A percentile compares a stretch with the other conserved stretches of the same genome.
These are phyloP conservation scores for Euspilapteryx auroguttella DNA, from an alignment of 2,888 invertebrate species.

Conservation along the genomic window DNA sequence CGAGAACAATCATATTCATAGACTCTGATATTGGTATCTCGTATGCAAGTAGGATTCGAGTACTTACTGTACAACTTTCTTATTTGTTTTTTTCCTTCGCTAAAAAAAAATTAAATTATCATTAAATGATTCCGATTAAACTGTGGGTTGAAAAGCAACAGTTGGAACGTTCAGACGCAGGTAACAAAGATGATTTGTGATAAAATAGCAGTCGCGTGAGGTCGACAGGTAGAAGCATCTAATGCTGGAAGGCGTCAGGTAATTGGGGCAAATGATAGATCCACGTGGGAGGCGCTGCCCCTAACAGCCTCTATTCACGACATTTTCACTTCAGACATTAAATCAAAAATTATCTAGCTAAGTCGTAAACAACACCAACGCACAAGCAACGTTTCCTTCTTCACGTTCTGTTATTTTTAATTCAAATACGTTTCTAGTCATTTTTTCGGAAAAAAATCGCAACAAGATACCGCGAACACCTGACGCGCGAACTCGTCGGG, in stretches of 20 bases:
- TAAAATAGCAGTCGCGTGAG: conserved; percentile 5
- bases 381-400: conserved; percentile 5
- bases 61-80: neutral
- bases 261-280: conserved; percentile 8
- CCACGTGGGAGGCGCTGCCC: conserved; percentile 6
- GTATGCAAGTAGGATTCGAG: neutral
- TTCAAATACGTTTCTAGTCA: no score
- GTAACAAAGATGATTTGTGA: conserved; percentile 2
- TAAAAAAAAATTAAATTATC: neutral
- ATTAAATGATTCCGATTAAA: no score
- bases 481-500: conserved; percentile 13
- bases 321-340: conserved; percentile 18
- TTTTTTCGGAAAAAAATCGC: no score
- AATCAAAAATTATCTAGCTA: conserved; percentile 15
- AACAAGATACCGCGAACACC: no score
- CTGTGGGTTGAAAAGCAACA: neutral
- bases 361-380: conserved; percentile 13
- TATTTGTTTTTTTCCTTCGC: neutral
- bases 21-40: neutral
- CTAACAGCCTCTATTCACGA: conserved; percentile 4
- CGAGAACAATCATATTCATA: neutral
- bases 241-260: conserved; percentile 6
- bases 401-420: no score
- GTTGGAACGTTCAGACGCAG: neutral
- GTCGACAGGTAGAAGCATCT: conserved; percentile 3